Base-by-base conservation (phyloP, 2,797 vertebrate genomes). In the Crocidura indochinensis region DNA sequence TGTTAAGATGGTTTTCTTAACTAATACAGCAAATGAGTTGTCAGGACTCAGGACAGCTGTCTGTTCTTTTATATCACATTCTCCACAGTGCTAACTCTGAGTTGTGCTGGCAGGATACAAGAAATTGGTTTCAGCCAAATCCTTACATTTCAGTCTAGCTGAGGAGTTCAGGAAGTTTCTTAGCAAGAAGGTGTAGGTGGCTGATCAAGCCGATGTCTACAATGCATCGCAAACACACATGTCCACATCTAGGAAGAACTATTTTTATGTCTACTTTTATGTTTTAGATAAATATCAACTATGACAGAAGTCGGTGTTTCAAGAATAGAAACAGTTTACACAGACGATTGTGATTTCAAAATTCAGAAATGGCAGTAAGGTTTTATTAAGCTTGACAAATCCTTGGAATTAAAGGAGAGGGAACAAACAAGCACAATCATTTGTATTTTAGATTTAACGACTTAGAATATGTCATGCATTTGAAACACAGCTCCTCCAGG, bases 311-410 rank as follows among this genome's bases (percentile, higher is more conserved):
- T 38, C 26, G 46, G 8, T 17, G 27, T 10, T 65, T 79, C 26
- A 80, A 64, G 38, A 75, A 89, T 27, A n/a, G 67, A 91, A 93
- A 51, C 51, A 84, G 73, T 65, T 93, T 92, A 84, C 88, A 89
- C 2, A 86, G 68, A 76, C 46, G 89, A 22, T 12, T 88, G 9
- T 53, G 29, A 83, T 89, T 82, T 85, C 46, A 89, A 94, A 93
- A 79, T 65, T 74, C 24, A 78, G 47, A 26, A 51, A 68, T 46
- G n/a, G 84, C 11, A 29, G 80, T 71, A 31, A 38, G 38, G 49
- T 12, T 49, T 81, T 72, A 31, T 0, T 38, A 56, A 71, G 26
- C 9, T 38, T 20, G 65, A 62, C 1, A 47, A 2, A 27, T 74
- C 38, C 80, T 77, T 67, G 78, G 24, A 93, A 81, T 20, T 73